Conservation (phyloP, 2,113 vertebrate genomes). For the Vanacampus margaritifer region DNA sequence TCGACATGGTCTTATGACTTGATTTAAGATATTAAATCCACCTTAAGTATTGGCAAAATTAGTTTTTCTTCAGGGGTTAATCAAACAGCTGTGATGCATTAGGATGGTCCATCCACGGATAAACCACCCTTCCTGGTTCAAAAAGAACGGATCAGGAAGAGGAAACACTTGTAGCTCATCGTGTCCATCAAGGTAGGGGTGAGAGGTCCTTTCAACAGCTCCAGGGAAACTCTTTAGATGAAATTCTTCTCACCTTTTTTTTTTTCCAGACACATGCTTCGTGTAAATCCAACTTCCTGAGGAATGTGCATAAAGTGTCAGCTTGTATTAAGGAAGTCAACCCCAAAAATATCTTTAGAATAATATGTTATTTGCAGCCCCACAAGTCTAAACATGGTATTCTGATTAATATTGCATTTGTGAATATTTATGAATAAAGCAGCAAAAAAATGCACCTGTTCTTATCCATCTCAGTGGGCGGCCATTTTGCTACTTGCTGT, state of each 20-base stretch:
- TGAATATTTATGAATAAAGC: too few species aligned
- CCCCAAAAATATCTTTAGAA: too few species aligned
- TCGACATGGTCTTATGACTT: background rate
- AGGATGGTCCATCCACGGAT: constrained; percentile 6
- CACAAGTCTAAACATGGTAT: too few species aligned
- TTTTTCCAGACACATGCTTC: background rate
- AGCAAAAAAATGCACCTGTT: too few species aligned
- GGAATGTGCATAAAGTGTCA: background rate
- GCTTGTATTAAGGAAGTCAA: background rate
- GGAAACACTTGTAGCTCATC: constrained; percentile 46
- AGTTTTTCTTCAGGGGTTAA: constrained; percentile 40
- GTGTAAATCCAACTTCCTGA: background rate
- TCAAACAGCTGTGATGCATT: constrained; percentile 61
- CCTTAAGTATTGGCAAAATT: constrained; percentile 48
- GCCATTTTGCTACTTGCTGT: too few species aligned
- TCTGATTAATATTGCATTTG: too few species aligned
- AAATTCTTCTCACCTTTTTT: background rate
- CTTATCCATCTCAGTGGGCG: too few species aligned
- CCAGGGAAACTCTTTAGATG: background rate
- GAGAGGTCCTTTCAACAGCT: constrained; percentile 10
- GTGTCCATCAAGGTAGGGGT: constrained; percentile 11
- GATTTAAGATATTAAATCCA: background rate
- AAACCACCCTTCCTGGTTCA: constrained; percentile 2
- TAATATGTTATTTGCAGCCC: too few species aligned
- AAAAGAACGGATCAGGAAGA: constrained; percentile 41